These are phyloP conservation scores for Barnardius zonarius DNA, from an alignment of 2,113 vertebrate species.

Conservation along the genomic window DNA sequence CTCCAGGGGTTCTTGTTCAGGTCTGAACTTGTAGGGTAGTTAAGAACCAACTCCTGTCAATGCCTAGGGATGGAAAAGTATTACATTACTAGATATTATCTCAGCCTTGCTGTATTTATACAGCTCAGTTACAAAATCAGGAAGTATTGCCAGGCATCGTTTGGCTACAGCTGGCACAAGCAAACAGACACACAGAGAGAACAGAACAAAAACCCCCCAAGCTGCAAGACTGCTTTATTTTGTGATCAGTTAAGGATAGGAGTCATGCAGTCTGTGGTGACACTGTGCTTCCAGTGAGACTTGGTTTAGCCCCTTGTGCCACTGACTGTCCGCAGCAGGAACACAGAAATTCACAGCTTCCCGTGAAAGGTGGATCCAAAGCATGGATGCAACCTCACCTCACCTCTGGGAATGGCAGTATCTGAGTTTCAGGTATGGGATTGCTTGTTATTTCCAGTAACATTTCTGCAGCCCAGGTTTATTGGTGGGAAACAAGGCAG, in stretches of 20 bases:
- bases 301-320: not conserved
- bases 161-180: constrained; percentile 20
- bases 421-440: not conserved
- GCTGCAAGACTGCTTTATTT: not conserved
- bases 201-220: not conserved
- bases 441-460: not conserved
- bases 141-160: constrained; percentile 11
- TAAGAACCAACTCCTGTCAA: constrained; percentile 5
- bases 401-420: not conserved
- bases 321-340: not conserved
- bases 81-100: constrained; percentile 46
- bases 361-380: not conserved
- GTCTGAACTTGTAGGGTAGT: constrained; percentile 21
- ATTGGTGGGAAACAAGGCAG: not conserved
- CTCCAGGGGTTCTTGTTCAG: not conserved
- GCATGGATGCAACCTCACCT: not conserved
- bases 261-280: not conserved
- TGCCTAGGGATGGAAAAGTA: constrained; percentile 33
- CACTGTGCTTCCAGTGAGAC: not conserved
- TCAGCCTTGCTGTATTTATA: constrained; percentile 1
- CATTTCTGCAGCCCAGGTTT: not conserved
- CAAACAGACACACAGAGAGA: not conserved
- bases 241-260: not conserved
- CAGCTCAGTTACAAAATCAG: constrained; percentile 36
- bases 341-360: not conserved